Percentiles rank a stretch among this genome's conserved stretches.
phyloP scores from a whole-genome alignment of 2,888 invertebrate genomes.

The Drosophila pseudotakahashii region DNA sequence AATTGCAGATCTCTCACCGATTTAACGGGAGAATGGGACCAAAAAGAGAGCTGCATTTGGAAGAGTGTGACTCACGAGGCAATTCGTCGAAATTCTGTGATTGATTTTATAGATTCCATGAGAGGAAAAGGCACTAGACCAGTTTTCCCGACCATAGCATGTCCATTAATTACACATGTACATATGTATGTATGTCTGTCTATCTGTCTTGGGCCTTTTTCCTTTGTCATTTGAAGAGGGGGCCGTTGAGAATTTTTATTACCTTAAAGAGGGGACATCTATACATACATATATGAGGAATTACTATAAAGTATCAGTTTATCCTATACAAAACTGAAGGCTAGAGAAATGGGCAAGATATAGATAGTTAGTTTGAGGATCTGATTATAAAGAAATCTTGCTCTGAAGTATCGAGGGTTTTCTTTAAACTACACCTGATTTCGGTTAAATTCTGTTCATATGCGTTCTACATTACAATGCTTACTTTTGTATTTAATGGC shows the following conservation, averaged over 20 bases:
- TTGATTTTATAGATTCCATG: conserved; percentile 39
- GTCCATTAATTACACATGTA: conserved; percentile 16
- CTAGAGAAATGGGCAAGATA: not conserved
- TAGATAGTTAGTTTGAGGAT: not conserved
- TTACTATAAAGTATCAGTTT: not conserved
- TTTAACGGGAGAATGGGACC: conserved; percentile 4
- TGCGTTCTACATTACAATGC: conserved; percentile 6
- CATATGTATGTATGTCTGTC: not conserved
- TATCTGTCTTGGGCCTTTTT: conserved; percentile 7
- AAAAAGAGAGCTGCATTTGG: conserved; percentile 11
- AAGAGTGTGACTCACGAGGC: conserved; percentile 32
- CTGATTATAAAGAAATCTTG: not conserved
- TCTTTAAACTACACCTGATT: conserved; percentile 6
- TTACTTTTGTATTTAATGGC: conserved; percentile 13
- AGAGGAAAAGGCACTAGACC: conserved; percentile 20
- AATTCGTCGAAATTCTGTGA: conserved; percentile 40
- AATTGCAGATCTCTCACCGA: conserved; percentile 37
- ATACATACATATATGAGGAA: not conserved
- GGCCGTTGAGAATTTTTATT: not conserved
- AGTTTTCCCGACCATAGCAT: conserved; percentile 14
- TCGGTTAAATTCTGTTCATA: not conserved
- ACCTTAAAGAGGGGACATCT: not conserved
- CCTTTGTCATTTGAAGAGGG: not conserved
- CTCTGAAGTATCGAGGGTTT: not conserved
- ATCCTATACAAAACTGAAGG: not conserved